Base-by-base conservation (phyloP, 2,797 vertebrate genomes). In the Zalophus californianus region DNA sequence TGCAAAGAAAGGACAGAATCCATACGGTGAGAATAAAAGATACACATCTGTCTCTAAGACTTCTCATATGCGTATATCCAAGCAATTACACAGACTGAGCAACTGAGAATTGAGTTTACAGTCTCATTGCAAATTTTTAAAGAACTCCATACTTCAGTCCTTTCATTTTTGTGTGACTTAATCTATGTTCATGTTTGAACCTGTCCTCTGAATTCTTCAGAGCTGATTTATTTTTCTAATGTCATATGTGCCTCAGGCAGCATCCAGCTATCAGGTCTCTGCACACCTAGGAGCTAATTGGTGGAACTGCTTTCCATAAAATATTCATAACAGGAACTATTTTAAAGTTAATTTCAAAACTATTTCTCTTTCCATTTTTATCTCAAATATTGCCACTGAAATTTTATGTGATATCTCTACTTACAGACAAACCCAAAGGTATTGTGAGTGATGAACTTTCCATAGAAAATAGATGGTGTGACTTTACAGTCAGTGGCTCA, bases 271-370 rank as follows among this genome's bases (percentile, higher is more conserved):
- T 98, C 98, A 89, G 82, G 90, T 32, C 84, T 96, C 80, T 86
- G 97, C 98, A 97, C 78, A 90, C 98, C 94, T 88, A 79, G 73
- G 14, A 97, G 93, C 92, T 98, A 97, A 97, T 98, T 97, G 97
- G 97, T 86, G 93, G 96, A 98, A 98, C 96, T 92, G 44, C 79
- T 97, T 91, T 84, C 75, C 96, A 94, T 97, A 93, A 98, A 97
- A 97, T 98, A 97, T 97, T 98, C 97, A 97, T 97, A 95, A 62
- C 84, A 66, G 58, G n/a, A 79, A 80, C 93, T 91, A 93, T 80
- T 97, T 94, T 96, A 94, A 97, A 96, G 66, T 96, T 97, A 97
- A 97, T 98, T 98, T 98, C 66, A 95, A 93, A 92, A 97, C 62
- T 88, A 80, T 82, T 93, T 86, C 96, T 95, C 56, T 83, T 70